These are phyloP conservation scores for Scaptomyza graminum DNA, from an alignment of 1,140 invertebrate species.

Conservation along the genomic window DNA sequence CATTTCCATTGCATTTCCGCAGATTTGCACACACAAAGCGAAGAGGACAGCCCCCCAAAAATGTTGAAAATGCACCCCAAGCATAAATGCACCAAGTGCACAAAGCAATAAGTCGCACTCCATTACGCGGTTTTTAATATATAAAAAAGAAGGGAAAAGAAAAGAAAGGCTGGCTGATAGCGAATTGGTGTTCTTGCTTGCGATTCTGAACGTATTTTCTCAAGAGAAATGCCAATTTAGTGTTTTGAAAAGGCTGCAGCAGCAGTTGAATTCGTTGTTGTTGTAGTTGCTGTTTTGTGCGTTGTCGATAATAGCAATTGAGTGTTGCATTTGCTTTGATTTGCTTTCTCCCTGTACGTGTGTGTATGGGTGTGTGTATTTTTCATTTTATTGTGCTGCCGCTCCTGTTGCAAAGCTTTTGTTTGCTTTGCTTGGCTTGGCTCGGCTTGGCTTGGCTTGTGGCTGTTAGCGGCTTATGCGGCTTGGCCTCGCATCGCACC, in stretches of 20 bases:
- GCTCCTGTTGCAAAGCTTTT: constrained; percentile 68
- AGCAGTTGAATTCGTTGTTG: constrained; percentile 7
- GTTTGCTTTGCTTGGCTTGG: constrained; percentile 61
- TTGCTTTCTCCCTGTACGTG: constrained; percentile 45
- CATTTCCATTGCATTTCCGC: constrained; percentile 63
- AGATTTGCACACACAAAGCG: constrained; percentile 47
- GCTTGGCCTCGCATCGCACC: constrained; percentile 4
- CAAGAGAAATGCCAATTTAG: constrained; percentile 54
- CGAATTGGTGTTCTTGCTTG: constrained; percentile 4
- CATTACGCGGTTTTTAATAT: constrained; percentile 72
- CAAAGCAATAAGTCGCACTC: constrained; percentile 73
- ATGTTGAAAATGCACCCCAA: not conserved
- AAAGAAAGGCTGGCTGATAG: constrained; percentile 13
- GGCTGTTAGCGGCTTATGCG: constrained; percentile 25
- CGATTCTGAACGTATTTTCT: constrained; percentile 25
- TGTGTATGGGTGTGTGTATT: not conserved
- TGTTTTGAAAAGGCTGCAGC: constrained; percentile 41
- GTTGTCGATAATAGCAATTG: constrained; percentile 73
- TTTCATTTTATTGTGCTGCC: constrained; percentile 30
- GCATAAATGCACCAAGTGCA: constrained; percentile 30
- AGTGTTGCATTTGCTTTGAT: constrained; percentile 78
- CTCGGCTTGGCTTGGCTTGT: constrained; percentile 50
- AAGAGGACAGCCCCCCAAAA: constrained; percentile 1
- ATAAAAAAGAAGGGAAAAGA: not conserved
- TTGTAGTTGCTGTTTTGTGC: constrained; percentile 23